Conservation (phyloP, 2,797 vertebrate species). For the Sebastes cheni region DNA sequence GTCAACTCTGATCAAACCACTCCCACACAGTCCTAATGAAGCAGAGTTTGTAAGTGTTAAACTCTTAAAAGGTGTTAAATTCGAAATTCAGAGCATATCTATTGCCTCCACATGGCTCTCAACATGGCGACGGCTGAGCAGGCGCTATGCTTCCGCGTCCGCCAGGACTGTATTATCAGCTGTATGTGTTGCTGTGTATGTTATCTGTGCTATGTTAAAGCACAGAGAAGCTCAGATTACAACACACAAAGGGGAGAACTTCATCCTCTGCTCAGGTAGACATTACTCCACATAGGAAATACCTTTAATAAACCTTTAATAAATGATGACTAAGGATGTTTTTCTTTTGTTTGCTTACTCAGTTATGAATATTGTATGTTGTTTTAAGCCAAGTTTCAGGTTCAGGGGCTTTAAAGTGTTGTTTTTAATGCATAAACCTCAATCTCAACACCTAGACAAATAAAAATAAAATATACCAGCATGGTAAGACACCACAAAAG, state of each 20-base stretch:
- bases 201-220: not conserved
- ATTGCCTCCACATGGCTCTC: too few relatives aligned
- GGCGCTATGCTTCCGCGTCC: not conserved
- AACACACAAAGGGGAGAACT: not conserved
- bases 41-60: not conserved
- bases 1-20: not conserved
- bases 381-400: not conserved
- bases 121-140: too few relatives aligned
- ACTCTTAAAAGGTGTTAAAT: not conserved
- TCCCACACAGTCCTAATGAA: not conserved
- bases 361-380: not conserved
- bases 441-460: not conserved
- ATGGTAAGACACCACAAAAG: not conserved
- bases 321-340: not conserved
- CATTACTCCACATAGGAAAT: not conserved
- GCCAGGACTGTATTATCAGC: accelerated
- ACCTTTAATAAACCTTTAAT: not conserved
- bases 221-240: not conserved
- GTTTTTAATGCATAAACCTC: not conserved
- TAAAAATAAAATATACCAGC: not conserved
- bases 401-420: not conserved
- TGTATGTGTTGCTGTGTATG: too few relatives aligned
- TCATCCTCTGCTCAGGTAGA: not conserved
- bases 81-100: not conserved
- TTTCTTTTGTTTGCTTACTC: not conserved